Conservation (phyloP, 2,888 invertebrate genomes). For the Hirudinaria manillensis region DNA sequence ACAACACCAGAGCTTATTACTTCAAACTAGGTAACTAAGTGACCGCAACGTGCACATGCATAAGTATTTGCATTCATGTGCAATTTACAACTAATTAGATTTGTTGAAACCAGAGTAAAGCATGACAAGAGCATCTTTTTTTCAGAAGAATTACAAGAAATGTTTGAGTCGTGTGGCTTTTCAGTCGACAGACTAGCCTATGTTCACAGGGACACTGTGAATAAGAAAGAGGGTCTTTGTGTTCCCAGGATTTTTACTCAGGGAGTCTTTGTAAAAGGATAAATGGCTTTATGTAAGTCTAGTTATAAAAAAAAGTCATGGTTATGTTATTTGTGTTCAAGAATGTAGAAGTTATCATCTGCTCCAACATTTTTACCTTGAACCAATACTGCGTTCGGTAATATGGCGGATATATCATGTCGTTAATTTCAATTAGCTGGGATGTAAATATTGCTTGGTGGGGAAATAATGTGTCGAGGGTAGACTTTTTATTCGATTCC, state of each 20-base stretch:
- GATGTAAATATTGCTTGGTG: no score
- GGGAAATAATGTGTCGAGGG: no score
- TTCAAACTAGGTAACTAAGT: conserved; percentile 44
- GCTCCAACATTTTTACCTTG: no score
- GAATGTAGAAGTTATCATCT: no score
- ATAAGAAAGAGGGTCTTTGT: conserved; percentile 82
- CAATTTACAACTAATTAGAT: not conserved
- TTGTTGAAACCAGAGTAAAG: not conserved
- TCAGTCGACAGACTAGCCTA: conserved; percentile 67
- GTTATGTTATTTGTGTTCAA: not conserved
- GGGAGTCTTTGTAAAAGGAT: conserved; percentile 54
- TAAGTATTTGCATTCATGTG: not conserved
- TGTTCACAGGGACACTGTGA: conserved; percentile 79
- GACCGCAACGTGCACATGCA: not conserved
- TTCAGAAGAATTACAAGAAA: conserved; percentile 63
- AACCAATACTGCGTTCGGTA: no score
- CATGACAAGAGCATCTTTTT: conserved; percentile 23
- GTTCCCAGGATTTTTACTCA: conserved; percentile 89
- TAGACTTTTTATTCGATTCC: no score
- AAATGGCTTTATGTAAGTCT: not conserved
- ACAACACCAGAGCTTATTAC: conserved; percentile 75
- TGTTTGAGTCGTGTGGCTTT: conserved; percentile 70
- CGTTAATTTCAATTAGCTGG: no score
- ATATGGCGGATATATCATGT: no score
- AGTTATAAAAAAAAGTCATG: not conserved